A percentile compares a stretch with the other conserved stretches of the same genome.
Evolutionary conservation across 2,113 vertebrate species (phyloP).

Genomic region (Prolemur simus): DNA sequence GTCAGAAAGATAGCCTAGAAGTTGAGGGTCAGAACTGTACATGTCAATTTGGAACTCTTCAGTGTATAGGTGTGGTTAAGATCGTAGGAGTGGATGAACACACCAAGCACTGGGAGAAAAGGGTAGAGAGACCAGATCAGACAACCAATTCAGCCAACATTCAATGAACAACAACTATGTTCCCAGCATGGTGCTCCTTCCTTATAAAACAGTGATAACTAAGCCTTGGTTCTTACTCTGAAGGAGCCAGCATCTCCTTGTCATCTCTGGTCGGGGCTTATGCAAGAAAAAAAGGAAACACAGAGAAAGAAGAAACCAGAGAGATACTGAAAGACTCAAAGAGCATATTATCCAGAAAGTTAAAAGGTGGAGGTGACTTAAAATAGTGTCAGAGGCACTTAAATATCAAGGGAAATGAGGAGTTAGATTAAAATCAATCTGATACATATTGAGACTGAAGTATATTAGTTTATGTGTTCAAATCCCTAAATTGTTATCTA

Average conservation of each 20-base stretch:
- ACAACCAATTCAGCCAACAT: neutral
- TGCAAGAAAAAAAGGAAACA: neutral
- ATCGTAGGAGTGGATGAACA: neutral
- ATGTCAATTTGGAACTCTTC: neutral
- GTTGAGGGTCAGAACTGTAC: neutral
- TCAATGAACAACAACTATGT: neutral
- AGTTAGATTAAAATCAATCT: neutral
- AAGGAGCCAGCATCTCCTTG: neutral
- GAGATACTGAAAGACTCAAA: neutral
- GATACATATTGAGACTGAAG: neutral
- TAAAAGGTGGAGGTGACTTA: neutral
- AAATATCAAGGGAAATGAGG: neutral
- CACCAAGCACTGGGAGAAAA: neutral
- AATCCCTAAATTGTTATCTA: neutral
- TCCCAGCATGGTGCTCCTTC: neutral
- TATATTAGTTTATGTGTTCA: neutral
- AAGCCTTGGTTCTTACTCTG: neutral
- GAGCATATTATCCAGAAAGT: neutral
- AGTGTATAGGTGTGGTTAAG: neutral
- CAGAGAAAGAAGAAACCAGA: neutral
- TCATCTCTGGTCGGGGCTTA: neutral
- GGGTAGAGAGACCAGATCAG: neutral
- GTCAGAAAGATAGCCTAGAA: neutral
- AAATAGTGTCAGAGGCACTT: neutral
- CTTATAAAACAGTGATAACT: neutral